Percentiles rank a stretch among this genome's conserved stretches.
These are phyloP conservation scores for Nyctibius bracteatus DNA, from an alignment of 2,113 vertebrate genomes.

Conservation along the genomic window DNA sequence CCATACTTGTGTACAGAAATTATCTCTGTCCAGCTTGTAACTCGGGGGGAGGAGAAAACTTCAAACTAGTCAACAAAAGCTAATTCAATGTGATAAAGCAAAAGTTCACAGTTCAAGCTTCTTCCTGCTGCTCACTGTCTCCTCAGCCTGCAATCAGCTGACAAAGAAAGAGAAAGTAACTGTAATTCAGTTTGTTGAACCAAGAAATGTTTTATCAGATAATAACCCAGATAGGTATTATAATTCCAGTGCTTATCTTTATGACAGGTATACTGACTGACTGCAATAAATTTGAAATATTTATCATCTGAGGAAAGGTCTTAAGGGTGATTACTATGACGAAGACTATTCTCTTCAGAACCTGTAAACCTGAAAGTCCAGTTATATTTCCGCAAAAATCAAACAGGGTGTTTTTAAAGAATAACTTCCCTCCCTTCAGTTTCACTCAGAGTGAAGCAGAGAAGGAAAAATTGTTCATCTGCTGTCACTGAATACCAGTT, in stretches of 20 bases:
- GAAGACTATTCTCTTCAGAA: not conserved
- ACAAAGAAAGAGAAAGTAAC: slow-evolving; percentile 56
- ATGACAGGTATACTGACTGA: slow-evolving; percentile 1
- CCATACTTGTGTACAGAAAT: not conserved
- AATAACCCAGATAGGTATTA: slow-evolving; percentile 39
- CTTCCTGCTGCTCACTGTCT: not conserved
- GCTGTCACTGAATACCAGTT: not conserved
- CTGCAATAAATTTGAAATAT: slow-evolving; percentile 24
- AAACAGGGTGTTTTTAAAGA: not conserved
- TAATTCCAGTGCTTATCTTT: slow-evolving; percentile 68
- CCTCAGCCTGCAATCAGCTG: slow-evolving; percentile 50
- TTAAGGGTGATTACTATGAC: not conserved
- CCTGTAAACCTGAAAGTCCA: not conserved
- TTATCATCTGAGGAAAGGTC: slow-evolving; percentile 13
- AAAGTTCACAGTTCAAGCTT: not conserved
- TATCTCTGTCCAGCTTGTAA: fast-evolving
- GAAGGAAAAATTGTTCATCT: not conserved
- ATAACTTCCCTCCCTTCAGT: not conserved
- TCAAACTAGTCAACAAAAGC: not conserved
- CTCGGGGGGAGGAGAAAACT: not conserved
- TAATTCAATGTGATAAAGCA: not conserved
- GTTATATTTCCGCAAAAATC: not conserved
- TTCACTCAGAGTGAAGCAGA: not conserved
- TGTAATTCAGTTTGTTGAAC: slow-evolving; percentile 54
- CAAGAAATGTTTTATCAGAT: slow-evolving; percentile 58